Evolutionary conservation across 2,888 invertebrate species (phyloP).

Genomic region (Drosophila subquinaria): DNA sequence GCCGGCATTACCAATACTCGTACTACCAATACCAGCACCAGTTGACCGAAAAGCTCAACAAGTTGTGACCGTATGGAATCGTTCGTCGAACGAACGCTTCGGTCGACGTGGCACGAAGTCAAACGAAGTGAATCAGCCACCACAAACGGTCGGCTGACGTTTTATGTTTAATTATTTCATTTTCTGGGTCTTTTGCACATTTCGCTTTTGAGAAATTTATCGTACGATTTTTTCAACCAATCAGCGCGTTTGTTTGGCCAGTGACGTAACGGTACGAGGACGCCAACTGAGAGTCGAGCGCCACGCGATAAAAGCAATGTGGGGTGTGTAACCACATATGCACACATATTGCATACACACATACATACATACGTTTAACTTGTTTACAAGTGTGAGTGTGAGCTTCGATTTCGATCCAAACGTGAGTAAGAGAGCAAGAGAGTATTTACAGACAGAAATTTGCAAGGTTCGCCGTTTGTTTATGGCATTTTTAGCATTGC

Average conservation of each 20-base stretch:
- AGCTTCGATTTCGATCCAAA: conserved; percentile 15
- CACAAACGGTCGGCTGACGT: conserved; percentile 37
- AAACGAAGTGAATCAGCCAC: conserved; percentile 61
- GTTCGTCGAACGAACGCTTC: conserved; percentile 17
- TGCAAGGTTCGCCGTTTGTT: conserved; percentile 46
- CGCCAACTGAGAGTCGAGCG: conserved; percentile 43
- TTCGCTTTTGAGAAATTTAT: conserved; percentile 80
- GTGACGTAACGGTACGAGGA: conserved; percentile 82
- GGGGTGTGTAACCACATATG: conserved; percentile 41
- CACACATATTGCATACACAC: neutral
- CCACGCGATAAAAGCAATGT: conserved; percentile 61
- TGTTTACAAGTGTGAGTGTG: neutral
- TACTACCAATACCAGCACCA: conserved; percentile 7
- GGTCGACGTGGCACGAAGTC: conserved; percentile 71
- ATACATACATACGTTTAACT: neutral
- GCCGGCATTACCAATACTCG: conserved; percentile 28
- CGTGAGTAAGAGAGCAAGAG: conserved; percentile 2
- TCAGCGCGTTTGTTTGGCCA: conserved; percentile 80
- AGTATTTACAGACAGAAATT: conserved; percentile 12
- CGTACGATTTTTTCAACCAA: conserved; percentile 85
- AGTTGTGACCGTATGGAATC: conserved; percentile 48
- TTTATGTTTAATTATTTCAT: conserved; percentile 63
- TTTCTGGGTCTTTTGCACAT: conserved; percentile 71
- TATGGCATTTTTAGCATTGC: conserved; percentile 41
- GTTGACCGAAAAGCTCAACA: conserved; percentile 61